phyloP scores from a whole-genome alignment of 2,113 vertebrate genomes.

The Manacus vitellinus region DNA sequence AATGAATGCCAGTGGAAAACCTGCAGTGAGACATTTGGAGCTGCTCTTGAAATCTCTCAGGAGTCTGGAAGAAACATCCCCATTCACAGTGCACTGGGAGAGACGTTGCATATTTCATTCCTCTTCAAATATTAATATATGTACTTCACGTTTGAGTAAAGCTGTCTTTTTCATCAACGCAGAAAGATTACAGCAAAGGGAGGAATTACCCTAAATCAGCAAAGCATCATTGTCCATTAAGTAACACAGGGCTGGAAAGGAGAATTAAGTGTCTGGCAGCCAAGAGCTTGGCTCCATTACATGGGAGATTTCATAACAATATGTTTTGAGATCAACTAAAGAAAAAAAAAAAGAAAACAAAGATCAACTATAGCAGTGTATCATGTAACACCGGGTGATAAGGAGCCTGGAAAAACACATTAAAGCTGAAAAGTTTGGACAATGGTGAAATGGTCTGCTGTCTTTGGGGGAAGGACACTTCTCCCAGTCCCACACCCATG shows the following conservation, averaged over 20 bases:
- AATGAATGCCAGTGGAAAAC: neutral
- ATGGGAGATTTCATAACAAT: neutral
- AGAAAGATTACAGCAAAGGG: neutral
- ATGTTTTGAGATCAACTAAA: neutral
- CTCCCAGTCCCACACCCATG: neutral
- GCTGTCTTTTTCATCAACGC: neutral
- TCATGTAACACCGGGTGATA: neutral
- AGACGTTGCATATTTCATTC: neutral
- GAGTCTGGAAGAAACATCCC: neutral
- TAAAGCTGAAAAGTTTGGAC: neutral
- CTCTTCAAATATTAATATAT: constrained; percentile 11
- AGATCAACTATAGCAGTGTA: neutral
- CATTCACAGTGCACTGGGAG: neutral
- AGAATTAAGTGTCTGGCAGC: neutral
- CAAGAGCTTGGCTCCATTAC: neutral
- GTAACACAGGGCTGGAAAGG: neutral
- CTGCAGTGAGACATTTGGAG: neutral
- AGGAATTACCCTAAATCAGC: neutral
- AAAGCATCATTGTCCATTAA: neutral
- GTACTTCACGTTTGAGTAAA: neutral
- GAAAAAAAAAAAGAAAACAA: neutral
- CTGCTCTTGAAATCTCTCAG: neutral
- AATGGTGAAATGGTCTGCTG: neutral
- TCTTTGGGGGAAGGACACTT: neutral
- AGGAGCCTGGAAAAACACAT: neutral